Evolutionary conservation across 2,888 invertebrate species (phyloP), one percentile per base, ranked within the genome.

Genomic region (Drosophila recens): DNA sequence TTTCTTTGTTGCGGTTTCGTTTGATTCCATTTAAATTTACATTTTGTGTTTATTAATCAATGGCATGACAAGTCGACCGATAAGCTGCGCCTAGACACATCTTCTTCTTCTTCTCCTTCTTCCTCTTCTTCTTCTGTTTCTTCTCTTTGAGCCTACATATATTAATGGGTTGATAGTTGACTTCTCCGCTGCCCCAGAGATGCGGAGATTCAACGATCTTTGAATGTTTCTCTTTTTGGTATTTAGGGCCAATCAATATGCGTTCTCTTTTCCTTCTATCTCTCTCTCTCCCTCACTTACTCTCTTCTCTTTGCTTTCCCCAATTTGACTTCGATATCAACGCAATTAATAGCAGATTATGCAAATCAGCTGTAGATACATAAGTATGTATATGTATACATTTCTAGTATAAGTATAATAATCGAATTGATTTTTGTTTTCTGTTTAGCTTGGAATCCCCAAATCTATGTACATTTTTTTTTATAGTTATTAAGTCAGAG

Each of bases 331-430:
- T 75, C 75, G 82, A 82, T 87, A 84, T 81, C 74, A 66, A 59
- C 89, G 81, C 89, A 90, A 90, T 90, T 90, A 90, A 90, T 87
- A 90, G 88, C 75, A 87, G 89, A 88, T 90, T 90, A 90, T 90
- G 90, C 87, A 90, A 90, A 90, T 90, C 72, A 86, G 75, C 52
- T 56, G 40, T 40, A 69, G n/a, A n/a, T n/a, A n/a, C n/a, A n/a
- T n/a, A n/a, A n/a, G n/a, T n/a, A n/a, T n/a, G n/a, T n/a, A n/a
- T n/a, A n/a, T n/a, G n/a, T n/a, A n/a, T n/a, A n/a, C n/a, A n/a
- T n/a, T n/a, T n/a, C n/a, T n/a, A n/a, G n/a, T 36, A 46, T 38
- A 59, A 17, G 33, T 52, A 45, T 58, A 48, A 48, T 57, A 40
- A 51, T 45, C 59, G 80, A 68, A 72, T 72, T 75, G 63, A 80